phyloP scores from a whole-genome alignment of 2,888 invertebrate species.

The Mongoloraphidia duomilia region DNA sequence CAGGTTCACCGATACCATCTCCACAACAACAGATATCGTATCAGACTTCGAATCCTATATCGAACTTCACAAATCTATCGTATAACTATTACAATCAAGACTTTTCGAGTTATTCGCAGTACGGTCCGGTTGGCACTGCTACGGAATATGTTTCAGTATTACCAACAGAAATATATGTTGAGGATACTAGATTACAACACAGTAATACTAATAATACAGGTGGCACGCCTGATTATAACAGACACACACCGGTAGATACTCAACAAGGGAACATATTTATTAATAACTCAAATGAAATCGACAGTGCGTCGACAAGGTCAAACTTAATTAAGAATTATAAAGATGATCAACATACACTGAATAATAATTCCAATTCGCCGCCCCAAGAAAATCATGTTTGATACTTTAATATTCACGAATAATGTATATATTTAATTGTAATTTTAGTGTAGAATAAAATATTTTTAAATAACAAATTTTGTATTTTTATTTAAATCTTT shows the following conservation, averaged over 20 bases:
- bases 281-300: too few relatives aligned
- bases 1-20: slow-evolving; percentile 1
- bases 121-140: slow-evolving; percentile 10
- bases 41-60: slow-evolving; percentile 14
- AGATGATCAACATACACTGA: too few relatives aligned
- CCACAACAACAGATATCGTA: slow-evolving; percentile 3
- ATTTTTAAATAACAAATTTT: too few relatives aligned
- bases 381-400: too few relatives aligned
- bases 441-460: too few relatives aligned
- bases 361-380: slow-evolving; percentile 4
- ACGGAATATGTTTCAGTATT: slow-evolving; percentile 5
- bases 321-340: too few relatives aligned
- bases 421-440: too few relatives aligned
- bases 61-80: slow-evolving; percentile 23
- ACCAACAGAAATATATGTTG: slow-evolving; percentile 7
- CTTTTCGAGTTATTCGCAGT: slow-evolving; percentile 20
- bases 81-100: slow-evolving; percentile 29
- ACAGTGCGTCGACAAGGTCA: too few relatives aligned
- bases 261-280: too few relatives aligned
- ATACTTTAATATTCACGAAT: too few relatives aligned
- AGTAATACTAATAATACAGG: neutral
- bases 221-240: neutral
- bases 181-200: neutral
- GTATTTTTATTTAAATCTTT: too few relatives aligned
- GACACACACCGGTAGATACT: slow-evolving; percentile 1